Evolutionary conservation across 2,888 invertebrate species (phyloP).

Genomic region (Platypus cylindrus): DNA sequence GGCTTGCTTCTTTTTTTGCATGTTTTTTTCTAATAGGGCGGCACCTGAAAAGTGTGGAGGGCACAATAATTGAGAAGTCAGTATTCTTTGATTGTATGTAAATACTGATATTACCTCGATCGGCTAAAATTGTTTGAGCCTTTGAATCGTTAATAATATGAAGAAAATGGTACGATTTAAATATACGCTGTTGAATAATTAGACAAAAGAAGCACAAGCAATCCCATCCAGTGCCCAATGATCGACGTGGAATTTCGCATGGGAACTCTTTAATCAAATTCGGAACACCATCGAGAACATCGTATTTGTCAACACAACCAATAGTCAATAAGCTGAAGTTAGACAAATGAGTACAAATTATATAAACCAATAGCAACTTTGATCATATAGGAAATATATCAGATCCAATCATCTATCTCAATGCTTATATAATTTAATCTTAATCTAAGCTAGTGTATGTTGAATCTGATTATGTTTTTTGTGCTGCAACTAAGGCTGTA

Average conservation of each 20-base stretch:
- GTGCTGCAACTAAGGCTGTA: too few relatives aligned
- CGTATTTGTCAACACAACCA: slow-evolving; percentile 11
- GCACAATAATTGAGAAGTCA: too few relatives aligned
- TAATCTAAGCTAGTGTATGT: too few relatives aligned
- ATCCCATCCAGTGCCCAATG: slow-evolving; percentile 10
- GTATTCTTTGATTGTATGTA: slow-evolving; percentile 1
- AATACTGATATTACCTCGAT: slow-evolving; percentile 9
- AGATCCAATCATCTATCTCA: too few relatives aligned
- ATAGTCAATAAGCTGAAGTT: slow-evolving; percentile 9
- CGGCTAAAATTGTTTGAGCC: slow-evolving; percentile 9
- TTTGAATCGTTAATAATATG: slow-evolving; percentile 13
- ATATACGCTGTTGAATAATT: slow-evolving; percentile 11
- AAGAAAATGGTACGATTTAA: slow-evolving; percentile 12
- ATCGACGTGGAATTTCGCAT: slow-evolving; percentile 1
- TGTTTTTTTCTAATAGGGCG: slow-evolving; percentile 6
- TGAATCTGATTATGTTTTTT: too few relatives aligned
- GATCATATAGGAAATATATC: too few relatives aligned
- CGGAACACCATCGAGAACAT: slow-evolving; percentile 4
- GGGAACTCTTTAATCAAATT: slow-evolving; percentile 1
- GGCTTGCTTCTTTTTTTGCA: slow-evolving; percentile 3
- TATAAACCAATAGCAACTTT: too few relatives aligned
- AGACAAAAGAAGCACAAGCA: slow-evolving; percentile 11
- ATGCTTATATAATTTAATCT: too few relatives aligned
- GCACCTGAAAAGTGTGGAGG: slow-evolving; percentile 8
- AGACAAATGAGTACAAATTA: too few relatives aligned